Conservation (phyloP, 2,113 vertebrate species). For the Oryzias celebensis region DNA sequence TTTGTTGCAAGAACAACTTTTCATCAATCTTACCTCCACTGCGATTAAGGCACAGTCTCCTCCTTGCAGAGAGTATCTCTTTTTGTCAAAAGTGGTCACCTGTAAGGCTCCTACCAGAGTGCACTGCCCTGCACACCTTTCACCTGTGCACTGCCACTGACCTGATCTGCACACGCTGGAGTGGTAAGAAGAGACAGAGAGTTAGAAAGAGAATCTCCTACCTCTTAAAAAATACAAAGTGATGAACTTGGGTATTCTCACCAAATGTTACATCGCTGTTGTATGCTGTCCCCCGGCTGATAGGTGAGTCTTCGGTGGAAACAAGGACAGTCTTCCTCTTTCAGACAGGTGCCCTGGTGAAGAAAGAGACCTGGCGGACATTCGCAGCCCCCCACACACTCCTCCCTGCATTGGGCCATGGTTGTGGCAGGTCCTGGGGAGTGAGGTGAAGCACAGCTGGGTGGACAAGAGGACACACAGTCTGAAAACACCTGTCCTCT, state of each 20-base stretch:
- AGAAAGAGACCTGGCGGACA: constrained; percentile 79
- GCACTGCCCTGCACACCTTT: constrained; percentile 83
- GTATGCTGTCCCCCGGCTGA: constrained; percentile 75
- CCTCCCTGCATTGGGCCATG: constrained; percentile 74
- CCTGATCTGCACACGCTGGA: constrained; percentile 82
- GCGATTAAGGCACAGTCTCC: constrained; percentile 76
- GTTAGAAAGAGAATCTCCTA: background rate
- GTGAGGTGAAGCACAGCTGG: constrained; percentile 76
- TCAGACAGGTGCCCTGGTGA: constrained; percentile 76
- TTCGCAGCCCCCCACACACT: constrained; percentile 88
- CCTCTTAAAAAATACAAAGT: no score
- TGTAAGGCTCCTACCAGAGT: constrained; percentile 79
- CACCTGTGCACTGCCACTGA: constrained; percentile 82
- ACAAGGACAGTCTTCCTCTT: constrained; percentile 81
- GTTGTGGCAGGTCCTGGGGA: constrained; percentile 22
- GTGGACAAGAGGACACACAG: constrained; percentile 85
- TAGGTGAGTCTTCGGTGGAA: constrained; percentile 80
- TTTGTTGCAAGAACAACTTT: no score
- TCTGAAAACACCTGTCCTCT: constrained; percentile 82
- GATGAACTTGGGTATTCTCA: constrained; percentile 40
- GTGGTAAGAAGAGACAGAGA: background rate
- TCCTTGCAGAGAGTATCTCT: constrained; percentile 79
- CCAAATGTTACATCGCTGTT: constrained; percentile 87
- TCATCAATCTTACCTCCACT: constrained; percentile 80
- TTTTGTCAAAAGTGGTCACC: constrained; percentile 86